Evolutionary conservation across 1,140 invertebrate genomes (phyloP).

Genomic region (Penaeus indicus): DNA sequence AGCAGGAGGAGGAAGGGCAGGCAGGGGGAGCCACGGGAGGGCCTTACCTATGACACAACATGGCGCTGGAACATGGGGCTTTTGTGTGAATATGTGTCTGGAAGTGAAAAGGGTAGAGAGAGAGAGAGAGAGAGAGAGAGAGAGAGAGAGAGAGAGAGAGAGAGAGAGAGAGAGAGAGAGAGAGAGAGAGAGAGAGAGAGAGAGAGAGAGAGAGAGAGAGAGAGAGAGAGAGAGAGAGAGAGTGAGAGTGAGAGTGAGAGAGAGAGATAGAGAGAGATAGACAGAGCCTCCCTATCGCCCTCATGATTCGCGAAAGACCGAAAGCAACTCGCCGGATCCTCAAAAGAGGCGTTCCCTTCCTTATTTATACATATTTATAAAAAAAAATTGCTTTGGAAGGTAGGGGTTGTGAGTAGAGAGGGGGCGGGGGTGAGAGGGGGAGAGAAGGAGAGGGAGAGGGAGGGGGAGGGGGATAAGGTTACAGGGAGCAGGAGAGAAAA

Average conservation of each 20-base stretch:
- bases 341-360: background rate
- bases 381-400: background rate
- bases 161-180: background rate
- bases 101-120: background rate
- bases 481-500: background rate
- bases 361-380: background rate
- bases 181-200: background rate
- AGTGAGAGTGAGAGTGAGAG: too few relatives aligned
- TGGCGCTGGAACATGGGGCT: background rate
- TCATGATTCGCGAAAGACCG: too few relatives aligned
- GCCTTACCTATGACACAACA: too few relatives aligned
- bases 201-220: background rate
- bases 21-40: too few relatives aligned
- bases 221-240: background rate
- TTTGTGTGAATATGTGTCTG: background rate
- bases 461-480: conserved; percentile 1
- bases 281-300: too few relatives aligned
- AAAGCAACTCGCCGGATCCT: too few relatives aligned
- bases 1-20: conserved; percentile 45
- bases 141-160: background rate
- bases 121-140: background rate
- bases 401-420: conserved; percentile 4
- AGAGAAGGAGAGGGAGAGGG: conserved; percentile 2
- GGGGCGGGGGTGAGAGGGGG: conserved; percentile 2
- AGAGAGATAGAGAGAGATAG: too few relatives aligned